Evolutionary conservation across 2,113 vertebrate species (phyloP), one percentile per base, ranked within the genome.

Genomic region (Mesembrinibis cayennensis): DNA sequence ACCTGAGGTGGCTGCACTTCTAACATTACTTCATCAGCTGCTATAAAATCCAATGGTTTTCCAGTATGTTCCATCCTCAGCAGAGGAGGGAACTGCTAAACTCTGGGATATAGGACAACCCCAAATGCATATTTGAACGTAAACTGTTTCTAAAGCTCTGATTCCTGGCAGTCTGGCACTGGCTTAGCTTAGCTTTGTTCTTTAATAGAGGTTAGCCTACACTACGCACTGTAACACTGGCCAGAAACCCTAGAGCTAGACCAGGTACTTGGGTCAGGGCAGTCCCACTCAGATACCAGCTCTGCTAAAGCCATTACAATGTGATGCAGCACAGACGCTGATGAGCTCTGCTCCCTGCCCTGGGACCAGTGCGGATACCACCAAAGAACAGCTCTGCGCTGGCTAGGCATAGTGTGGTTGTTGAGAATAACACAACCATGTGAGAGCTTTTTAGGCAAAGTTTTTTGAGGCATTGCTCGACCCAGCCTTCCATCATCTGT

Each of bases 401-500:
- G 7, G 29, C 15, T 11, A 11, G 12, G 17, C 30, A 34, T 1
- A 14, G 34, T 1, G 8, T 19, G 6, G 15, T 25, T 1, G 1
- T 8, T 29, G 22, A 53, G 11, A 72, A 67, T 13, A 49, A 49
- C 4, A 8, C n/a, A 53, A 17, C 50, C 11, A 15, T 3, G 1
- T 1, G 1, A 74, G 27, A 63, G 10, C 9, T 34, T 69, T 36
- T 34, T 8, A 38, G 13, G 29, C 30, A 69, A 67, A 71, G 11
- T 10, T 50, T 27, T 36, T 53, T 26, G 44, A 84, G 32, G 32
- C 17, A 29, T 16, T 45, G 50, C 25, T 65, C 2, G 1, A 25
- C 21, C 27, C 38, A 49, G 53, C 55, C 53, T 82, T 82, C 78
- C 34, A 52, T 38, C 61, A 62, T 11, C 89, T 52, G 44, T 32